Evolutionary conservation across 2,113 vertebrate species (phyloP).

Genomic region (Salvelinus fontinalis): DNA sequence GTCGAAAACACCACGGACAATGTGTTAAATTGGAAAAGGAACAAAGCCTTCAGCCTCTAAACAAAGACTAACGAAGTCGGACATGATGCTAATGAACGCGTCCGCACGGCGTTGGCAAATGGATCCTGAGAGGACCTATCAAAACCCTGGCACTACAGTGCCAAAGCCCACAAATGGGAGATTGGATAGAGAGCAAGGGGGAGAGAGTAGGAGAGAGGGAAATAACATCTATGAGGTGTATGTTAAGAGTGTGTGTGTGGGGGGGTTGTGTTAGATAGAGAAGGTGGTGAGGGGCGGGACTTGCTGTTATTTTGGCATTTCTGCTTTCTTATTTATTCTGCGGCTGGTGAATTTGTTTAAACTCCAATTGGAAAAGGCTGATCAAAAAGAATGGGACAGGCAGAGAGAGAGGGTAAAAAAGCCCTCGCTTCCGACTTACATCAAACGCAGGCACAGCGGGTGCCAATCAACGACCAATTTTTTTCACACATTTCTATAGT

Average conservation of each 20-base stretch:
- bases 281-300: not conserved
- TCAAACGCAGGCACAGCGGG: conserved; percentile 39
- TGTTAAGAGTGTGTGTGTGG: no score
- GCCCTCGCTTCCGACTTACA: conserved; percentile 25
- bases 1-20: not conserved
- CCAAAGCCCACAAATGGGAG: not conserved
- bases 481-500: conserved; percentile 27
- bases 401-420: conserved; percentile 33
- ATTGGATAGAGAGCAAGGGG: not conserved
- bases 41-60: not conserved
- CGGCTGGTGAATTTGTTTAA: conserved; percentile 35
- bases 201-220: not conserved
- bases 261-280: conserved; percentile 1
- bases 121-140: not conserved
- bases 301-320: conserved; percentile 15
- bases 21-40: not conserved
- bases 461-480: conserved; percentile 45
- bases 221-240: not conserved
- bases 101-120: not conserved
- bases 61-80: not conserved
- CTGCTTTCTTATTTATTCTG: conserved; percentile 43
- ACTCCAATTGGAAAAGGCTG: conserved; percentile 26
- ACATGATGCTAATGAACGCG: not conserved
- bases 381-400: conserved; percentile 15
- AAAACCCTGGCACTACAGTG: not conserved